Evolutionary conservation across 2,888 invertebrate genomes (phyloP).

Genomic region (Monopis laevigella): DNA sequence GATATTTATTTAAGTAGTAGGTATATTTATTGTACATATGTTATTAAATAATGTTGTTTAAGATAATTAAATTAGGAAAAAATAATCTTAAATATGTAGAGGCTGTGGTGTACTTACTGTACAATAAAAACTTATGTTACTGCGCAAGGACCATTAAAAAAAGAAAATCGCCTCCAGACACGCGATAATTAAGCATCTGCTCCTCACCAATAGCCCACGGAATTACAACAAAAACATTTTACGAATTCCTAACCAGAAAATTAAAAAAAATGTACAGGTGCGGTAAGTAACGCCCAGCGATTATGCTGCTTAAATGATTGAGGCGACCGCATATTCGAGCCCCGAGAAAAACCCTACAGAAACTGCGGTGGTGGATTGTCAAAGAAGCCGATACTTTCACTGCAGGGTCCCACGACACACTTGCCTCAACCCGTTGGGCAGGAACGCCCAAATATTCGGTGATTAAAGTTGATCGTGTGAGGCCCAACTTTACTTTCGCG

Average conservation of each 20-base stretch:
- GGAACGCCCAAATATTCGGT: slow-evolving; percentile 57
- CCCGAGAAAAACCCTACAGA: slow-evolving; percentile 4
- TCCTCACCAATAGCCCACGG: background rate
- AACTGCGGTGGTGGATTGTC: background rate
- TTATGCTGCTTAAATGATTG: slow-evolving; percentile 28
- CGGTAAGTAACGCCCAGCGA: slow-evolving; percentile 31
- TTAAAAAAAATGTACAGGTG: slow-evolving; percentile 7
- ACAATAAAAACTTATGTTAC: too few species aligned
- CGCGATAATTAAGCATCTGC: background rate
- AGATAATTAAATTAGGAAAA: too few species aligned
- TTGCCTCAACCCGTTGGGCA: slow-evolving; percentile 42
- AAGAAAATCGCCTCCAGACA: too few species aligned
- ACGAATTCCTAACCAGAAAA: background rate
- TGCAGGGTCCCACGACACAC: slow-evolving; percentile 54
- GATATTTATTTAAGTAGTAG: too few species aligned
- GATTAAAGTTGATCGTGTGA: slow-evolving; percentile 49
- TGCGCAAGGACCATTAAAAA: too few species aligned
- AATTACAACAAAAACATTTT: background rate
- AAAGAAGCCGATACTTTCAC: slow-evolving; percentile 42
- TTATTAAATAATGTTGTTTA: too few species aligned
- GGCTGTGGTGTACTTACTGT: too few species aligned
- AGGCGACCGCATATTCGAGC: slow-evolving; percentile 32
- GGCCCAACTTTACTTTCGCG: slow-evolving; percentile 20
- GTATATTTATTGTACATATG: too few species aligned
- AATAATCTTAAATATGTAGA: too few species aligned